Evolutionary conservation across 2,888 invertebrate species (phyloP), one percentile per base, ranked within the genome.

Genomic region (Mesochorus sp.): DNA sequence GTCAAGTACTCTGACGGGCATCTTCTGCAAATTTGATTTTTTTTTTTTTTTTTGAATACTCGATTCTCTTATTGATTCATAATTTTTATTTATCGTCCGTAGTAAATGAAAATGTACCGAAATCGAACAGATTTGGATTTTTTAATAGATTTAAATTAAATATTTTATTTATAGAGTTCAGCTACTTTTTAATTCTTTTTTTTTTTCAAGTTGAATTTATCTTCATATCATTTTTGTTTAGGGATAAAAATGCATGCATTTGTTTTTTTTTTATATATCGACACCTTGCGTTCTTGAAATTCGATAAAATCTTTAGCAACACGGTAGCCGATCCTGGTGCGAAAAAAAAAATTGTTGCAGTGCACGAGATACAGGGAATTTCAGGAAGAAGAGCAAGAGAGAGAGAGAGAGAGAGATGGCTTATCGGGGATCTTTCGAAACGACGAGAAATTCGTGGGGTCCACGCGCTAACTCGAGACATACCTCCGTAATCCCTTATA

Each of bases 1-100:
- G 84, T 85, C 81, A 81, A 85, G 82, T 81, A 81, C 80, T 82
- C 74, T 79, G 76, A 67, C 47, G 31, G 31, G 49, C 55, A 34
- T 28, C 31, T 19, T 55, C n/a, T n/a, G n/a, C n/a, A n/a, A n/a
- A n/a, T n/a, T n/a, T n/a, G n/a, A n/a, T n/a, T n/a, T 26, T 17
- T 44, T 42, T 42, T 44, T 42, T 19, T 12, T 39, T 37, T 24
- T 37, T 21, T n/a, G 12, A 57, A 57, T 6, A 37, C 57, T 57
- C 37, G 21, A 57, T 37, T 37, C 26, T 61, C 21, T 2, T 21
- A 21, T 10, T 10, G 47, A 21, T 34, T 2, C 34, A 1, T n/a
- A 34, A 2, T 34, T 19, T 17, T 10, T 12, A 31, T 3, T n/a
- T n/a, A n/a, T n/a, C n/a, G n/a, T n/a, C n/a, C n/a, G n/a, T n/a